Evolutionary conservation across 1,140 invertebrate genomes (phyloP), one percentile per base, ranked within the genome.

Genomic region (Planococcus citri): DNA sequence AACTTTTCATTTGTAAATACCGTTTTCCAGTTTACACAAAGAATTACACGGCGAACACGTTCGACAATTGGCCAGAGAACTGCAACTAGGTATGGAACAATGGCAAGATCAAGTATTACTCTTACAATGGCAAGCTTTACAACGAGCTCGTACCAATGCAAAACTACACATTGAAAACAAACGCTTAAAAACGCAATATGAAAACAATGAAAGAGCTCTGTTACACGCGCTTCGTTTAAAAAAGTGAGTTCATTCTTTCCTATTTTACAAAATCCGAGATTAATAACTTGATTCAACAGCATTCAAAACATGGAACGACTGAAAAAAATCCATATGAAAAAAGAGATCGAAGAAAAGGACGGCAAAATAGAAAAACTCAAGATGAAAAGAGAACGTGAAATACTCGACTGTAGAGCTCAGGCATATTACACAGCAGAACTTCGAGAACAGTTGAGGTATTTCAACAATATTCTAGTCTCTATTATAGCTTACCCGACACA

Each of bases 21-120:
- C 61, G 17, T 69, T 69, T 69, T 60, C 68, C 57, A 77, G 76
- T 68, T 72, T 76, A 27, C 73, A 77, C 24, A 69, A 76, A 70
- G 73, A 76, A 51, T 24, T 76, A 22, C 73, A 73, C 29, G 72
- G 73, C 70, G 73, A 73, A 25, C 74, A 74, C 17, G 76, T 75
- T 2, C 72, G 72, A 69, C 70, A 73, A 67, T 70, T 75, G 14
- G 75, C 76, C 17, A 64, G 75, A 67, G 75, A 75, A 64, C 51
- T 78, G 20, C 75, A 76, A 10, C 57, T 73, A 33, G 75, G 75
- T 20, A 72, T 76, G 51, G 74, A 77, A 41, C 73, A 71, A 71
- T 77, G 76, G 76, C 75, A 76, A 72, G 76, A 76, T 64, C 73
- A 74, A 51, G 74, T 78, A n/a, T 57, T 76, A 70, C 33, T 74